Evolutionary conservation across 2,113 vertebrate species (phyloP).

Genomic region (Anolis carolinensis): DNA sequence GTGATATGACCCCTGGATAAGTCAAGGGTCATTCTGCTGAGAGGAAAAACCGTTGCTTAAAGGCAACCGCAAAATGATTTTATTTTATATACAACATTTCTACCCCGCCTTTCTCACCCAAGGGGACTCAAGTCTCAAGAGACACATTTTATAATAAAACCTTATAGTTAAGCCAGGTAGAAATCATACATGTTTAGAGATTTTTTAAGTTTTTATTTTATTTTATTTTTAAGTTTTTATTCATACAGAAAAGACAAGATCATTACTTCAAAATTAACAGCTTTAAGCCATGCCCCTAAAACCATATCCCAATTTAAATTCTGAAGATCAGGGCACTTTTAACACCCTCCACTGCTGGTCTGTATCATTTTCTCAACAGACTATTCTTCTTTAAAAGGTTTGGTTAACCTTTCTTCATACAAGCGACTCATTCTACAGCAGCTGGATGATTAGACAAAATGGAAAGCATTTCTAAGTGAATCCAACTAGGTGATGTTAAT

Average conservation of each 20-base stretch:
- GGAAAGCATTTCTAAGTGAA: background rate
- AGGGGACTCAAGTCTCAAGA: too few relatives aligned
- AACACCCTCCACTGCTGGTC: background rate
- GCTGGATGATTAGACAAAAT: background rate
- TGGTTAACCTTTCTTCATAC: background rate
- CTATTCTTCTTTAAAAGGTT: constrained; percentile 1
- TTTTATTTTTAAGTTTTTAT: too few relatives aligned
- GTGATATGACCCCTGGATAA: too few relatives aligned
- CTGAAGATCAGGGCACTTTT: background rate
- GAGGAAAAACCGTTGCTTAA: too few relatives aligned
- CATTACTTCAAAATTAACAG: background rate
- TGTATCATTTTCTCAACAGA: background rate
- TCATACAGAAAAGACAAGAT: background rate
- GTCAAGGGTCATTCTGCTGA: too few relatives aligned
- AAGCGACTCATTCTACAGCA: background rate
- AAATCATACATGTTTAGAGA: too few relatives aligned
- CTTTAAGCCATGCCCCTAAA: background rate
- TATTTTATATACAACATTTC: too few relatives aligned
- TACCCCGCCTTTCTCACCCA: too few relatives aligned
- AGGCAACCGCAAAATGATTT: background rate
- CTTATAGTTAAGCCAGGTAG: too few relatives aligned
- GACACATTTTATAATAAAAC: too few relatives aligned
- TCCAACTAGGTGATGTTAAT: background rate
- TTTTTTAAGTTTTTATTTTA: background rate
- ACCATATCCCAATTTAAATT: too few relatives aligned